A percentile compares a stretch with the other conserved stretches of the same genome.
Evolutionary conservation across 2,113 vertebrate genomes (phyloP).

Genomic region (Pygathrix nemaeus): DNA sequence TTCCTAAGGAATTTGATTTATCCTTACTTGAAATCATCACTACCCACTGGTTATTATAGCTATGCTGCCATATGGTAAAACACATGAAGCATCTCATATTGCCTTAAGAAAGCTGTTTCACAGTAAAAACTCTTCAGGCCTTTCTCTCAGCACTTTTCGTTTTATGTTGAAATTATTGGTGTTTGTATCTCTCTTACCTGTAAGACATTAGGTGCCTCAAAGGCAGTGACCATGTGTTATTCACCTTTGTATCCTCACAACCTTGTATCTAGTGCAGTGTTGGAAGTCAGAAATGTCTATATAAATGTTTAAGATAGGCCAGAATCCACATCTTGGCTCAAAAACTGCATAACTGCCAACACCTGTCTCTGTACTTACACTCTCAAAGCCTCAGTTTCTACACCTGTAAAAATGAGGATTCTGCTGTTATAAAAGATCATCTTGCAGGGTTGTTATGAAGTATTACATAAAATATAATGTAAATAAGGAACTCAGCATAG

Average conservation of each 20-base stretch:
- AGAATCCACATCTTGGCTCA: neutral
- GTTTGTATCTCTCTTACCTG: neutral
- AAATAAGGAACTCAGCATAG: neutral
- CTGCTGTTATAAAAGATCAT: neutral
- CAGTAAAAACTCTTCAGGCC: neutral
- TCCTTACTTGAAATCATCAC: slow-evolving; percentile 62
- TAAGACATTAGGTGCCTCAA: neutral
- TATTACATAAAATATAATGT: neutral
- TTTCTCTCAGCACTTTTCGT: neutral
- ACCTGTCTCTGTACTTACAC: neutral
- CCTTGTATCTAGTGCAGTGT: neutral
- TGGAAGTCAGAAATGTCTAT: neutral
- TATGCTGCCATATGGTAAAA: slow-evolving; percentile 61
- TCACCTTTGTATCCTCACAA: neutral
- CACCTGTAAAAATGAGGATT: neutral
- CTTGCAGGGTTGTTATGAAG: neutral
- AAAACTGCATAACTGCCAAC: neutral
- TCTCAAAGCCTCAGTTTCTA: slow-evolving; percentile 21
- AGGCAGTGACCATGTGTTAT: neutral
- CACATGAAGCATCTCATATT: slow-evolving; percentile 64
- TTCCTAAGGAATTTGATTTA: slow-evolving; percentile 58
- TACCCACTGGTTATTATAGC: slow-evolving; percentile 77
- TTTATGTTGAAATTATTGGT: neutral
- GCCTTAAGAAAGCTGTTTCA: slow-evolving; percentile 53
- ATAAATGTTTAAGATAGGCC: neutral